These are phyloP conservation scores for Turnix velox DNA, from an alignment of 2,113 vertebrate genomes.

Conservation along the genomic window DNA sequence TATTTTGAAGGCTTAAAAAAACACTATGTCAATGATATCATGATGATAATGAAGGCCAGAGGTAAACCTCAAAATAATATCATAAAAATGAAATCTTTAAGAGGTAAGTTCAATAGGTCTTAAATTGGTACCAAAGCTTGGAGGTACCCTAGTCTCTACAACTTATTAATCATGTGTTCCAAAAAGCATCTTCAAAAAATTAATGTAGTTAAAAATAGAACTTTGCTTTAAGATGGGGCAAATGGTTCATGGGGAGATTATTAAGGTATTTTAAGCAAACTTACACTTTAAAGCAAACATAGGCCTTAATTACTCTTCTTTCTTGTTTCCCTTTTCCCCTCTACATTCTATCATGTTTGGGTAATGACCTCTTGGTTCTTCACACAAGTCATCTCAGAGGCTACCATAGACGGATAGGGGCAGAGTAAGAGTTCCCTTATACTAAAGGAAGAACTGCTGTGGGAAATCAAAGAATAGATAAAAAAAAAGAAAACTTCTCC, in stretches of 20 bases:
- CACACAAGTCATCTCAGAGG: not conserved
- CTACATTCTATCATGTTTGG: not conserved
- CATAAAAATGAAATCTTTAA: not conserved
- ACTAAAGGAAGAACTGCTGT: not conserved
- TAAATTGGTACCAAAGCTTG: not conserved
- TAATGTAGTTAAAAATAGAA: not conserved
- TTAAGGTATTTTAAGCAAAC: not conserved
- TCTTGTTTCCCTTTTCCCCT: not conserved
- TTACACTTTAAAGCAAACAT: not conserved
- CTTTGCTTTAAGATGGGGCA: not conserved
- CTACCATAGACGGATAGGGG: not conserved
- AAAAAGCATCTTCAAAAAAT: not conserved
- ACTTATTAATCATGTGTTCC: not conserved
- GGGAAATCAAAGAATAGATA: not conserved
- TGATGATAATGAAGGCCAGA: not conserved
- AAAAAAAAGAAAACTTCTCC: not conserved
- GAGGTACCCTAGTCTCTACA: not conserved
- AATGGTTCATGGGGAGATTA: not conserved
- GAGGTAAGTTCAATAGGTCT: not conserved
- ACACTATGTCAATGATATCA: not conserved
- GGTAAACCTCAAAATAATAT: not conserved
- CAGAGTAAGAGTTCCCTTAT: not conserved
- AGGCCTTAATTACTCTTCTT: not conserved
- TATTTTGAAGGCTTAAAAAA: not conserved
- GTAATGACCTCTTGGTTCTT: not conserved